Evolutionary conservation across 2,113 vertebrate species (phyloP).

Genomic region (Myotis yumanensis): DNA sequence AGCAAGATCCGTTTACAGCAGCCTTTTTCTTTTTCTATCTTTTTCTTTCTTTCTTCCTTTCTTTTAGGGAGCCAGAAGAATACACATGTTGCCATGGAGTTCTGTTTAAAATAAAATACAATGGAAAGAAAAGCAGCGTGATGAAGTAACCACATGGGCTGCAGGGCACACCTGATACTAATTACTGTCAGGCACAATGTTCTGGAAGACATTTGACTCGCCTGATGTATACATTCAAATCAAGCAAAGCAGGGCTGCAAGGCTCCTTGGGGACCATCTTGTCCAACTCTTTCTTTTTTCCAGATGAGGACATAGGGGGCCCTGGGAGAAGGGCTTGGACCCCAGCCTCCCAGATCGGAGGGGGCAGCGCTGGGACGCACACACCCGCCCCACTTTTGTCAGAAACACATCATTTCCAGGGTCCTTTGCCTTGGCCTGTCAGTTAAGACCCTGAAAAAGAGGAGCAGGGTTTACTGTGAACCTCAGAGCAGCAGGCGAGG

Average conservation of each 20-base stretch:
- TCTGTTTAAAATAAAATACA: conserved; percentile 81
- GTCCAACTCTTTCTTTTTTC: conserved; percentile 76
- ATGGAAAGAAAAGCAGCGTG: conserved; percentile 76
- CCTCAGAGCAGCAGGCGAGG: neutral
- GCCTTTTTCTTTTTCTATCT: neutral
- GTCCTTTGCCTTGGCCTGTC: conserved; percentile 38
- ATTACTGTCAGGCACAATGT: conserved; percentile 79
- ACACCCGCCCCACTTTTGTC: neutral
- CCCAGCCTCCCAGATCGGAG: conserved; percentile 50
- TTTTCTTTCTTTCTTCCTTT: neutral
- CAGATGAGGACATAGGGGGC: conserved; percentile 78
- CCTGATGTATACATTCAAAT: conserved; percentile 81
- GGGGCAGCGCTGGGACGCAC: conserved; percentile 38
- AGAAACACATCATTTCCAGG: conserved; percentile 12
- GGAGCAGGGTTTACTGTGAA: neutral
- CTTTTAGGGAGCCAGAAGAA: conserved; percentile 66
- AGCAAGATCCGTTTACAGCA: conserved; percentile 6
- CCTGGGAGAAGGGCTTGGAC: conserved; percentile 59
- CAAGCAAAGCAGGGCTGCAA: conserved; percentile 74
- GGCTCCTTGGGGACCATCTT: conserved; percentile 74
- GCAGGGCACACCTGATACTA: conserved; percentile 79
- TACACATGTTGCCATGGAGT: conserved; percentile 78
- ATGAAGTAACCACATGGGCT: conserved; percentile 76
- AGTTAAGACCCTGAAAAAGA: neutral
- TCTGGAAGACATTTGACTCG: conserved; percentile 81